A percentile compares a stretch with the other conserved stretches of the same genome.
Conservation (phyloP, 2,113 vertebrate genomes). For the Osmerus mordax region DNA sequence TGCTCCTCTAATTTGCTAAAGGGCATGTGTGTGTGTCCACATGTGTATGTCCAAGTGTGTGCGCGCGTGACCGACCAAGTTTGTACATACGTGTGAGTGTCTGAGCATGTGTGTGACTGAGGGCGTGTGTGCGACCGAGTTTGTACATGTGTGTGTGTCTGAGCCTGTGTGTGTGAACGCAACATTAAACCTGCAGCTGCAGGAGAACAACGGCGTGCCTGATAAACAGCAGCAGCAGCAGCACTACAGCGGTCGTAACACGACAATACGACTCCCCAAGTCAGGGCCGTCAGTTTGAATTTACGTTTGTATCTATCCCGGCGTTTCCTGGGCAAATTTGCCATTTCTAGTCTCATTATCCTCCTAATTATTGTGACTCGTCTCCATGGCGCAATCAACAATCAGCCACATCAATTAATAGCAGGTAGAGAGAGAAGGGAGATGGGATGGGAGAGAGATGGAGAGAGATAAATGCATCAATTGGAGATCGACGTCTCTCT, state of each 20-base stretch:
- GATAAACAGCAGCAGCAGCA: conserved; percentile 16
- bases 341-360: conserved; percentile 68
- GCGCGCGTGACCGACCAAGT: too few species aligned
- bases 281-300: conserved; percentile 40
- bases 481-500: not conserved
- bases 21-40: not conserved
- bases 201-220: not conserved
- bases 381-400: conserved; percentile 67
- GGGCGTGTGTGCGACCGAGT: too few species aligned
- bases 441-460: not conserved
- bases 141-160: not conserved
- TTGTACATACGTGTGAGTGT: too few species aligned
- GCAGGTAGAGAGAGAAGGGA: conserved; percentile 30
- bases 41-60: too few species aligned
- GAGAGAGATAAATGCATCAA: not conserved
- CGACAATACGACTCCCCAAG: conserved; percentile 22
- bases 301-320: conserved; percentile 50
- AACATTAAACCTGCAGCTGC: not conserved
- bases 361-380: conserved; percentile 62
- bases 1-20: conserved; percentile 19
- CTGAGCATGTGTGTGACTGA: too few species aligned
- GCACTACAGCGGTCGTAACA: conserved; percentile 34
- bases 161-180: not conserved
- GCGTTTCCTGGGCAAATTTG: conserved; percentile 63
- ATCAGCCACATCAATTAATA: conserved; percentile 66